Evolutionary conservation across 2,797 vertebrate species (phyloP).

Genomic region (Catamblyrhynchus diadema): DNA sequence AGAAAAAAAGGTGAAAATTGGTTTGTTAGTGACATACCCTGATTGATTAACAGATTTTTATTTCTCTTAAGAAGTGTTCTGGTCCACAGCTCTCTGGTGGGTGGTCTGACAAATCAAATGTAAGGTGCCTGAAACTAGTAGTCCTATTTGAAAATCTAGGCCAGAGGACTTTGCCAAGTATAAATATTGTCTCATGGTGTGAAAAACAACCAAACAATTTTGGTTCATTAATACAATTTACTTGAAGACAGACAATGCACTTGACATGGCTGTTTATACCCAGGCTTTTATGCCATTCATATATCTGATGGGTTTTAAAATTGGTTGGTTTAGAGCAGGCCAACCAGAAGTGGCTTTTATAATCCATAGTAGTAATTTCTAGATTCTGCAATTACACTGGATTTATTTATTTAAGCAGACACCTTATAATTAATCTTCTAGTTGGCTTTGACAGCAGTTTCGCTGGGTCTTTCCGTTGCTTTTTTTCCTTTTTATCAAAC

Average conservation of each 20-base stretch:
- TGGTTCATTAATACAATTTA: constrained; percentile 39
- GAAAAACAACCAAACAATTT: constrained; percentile 37
- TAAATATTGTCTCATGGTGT: constrained; percentile 26
- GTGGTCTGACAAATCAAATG: not conserved
- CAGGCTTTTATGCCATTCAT: not conserved
- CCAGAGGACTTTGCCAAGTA: not conserved
- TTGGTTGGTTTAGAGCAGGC: constrained; percentile 1
- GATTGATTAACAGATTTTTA: not conserved
- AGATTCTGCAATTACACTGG: not conserved
- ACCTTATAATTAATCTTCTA: not conserved
- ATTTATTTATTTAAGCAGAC: constrained; percentile 14
- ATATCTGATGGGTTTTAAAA: constrained; percentile 1
- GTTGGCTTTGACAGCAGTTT: not conserved
- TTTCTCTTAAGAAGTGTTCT: not conserved
- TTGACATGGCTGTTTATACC: not conserved
- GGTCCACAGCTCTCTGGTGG: not conserved
- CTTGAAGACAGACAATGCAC: constrained; percentile 4
- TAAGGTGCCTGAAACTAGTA: not conserved
- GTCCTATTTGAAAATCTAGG: not conserved
- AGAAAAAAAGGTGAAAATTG: too few relatives aligned
- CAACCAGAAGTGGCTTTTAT: not conserved
- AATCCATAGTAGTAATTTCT: constrained; percentile 14
- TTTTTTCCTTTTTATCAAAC: not conserved
- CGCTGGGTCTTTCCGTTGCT: not conserved
- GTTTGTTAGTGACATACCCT: not conserved